Evolutionary conservation across 2,113 vertebrate species (phyloP), one percentile per base, ranked within the genome.

Genomic region (Phasianus colchicus): DNA sequence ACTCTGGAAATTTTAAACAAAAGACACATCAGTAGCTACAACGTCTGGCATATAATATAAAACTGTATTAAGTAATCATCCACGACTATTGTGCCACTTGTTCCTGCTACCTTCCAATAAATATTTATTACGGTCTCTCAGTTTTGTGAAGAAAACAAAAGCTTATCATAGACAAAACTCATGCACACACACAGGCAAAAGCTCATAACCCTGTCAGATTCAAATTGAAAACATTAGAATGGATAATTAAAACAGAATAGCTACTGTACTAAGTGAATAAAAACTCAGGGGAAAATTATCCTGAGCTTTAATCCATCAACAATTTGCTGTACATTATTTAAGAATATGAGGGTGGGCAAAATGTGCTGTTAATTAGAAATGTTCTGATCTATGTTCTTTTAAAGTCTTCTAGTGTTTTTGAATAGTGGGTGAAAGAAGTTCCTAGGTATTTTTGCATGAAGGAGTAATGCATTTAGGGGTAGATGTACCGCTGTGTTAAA

Each of bases 201-300:
- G 1, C 55, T 73, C 20, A 75, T 36, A 78, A 58, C 65, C 57
- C 64, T 92, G 48, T 86, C 65, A 90, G 50, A 48, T 38, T 93
- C 50, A 89, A 85, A 95, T 90, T 95, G 75, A 91, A 88, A 91
- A 45, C 55, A 88, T 24, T 9, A 89, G 84, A 96, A 90, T 90
- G n/a, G 32, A 76, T 81, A 95, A 93, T 89, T 92, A 93, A 77
- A 48, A 32, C 18, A 65, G 58, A 88, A 93, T 61, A 89, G 17
- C 52, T 90, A 27, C 54, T 55, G 16, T 24, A 83, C 8, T 24
- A 55, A 81, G 29, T 85, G 87, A 94, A 94, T 88, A 83, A 11
- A 77, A n/a, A 89, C 38, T 29, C 38, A 89, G 5, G 8, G 15
- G 15, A 73, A 89, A 88, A 58, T 72, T 69, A 54, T 34, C 19